Evolutionary conservation across 2,888 invertebrate genomes (phyloP).

Genomic region (Kuschelorhynchus macadamiae): DNA sequence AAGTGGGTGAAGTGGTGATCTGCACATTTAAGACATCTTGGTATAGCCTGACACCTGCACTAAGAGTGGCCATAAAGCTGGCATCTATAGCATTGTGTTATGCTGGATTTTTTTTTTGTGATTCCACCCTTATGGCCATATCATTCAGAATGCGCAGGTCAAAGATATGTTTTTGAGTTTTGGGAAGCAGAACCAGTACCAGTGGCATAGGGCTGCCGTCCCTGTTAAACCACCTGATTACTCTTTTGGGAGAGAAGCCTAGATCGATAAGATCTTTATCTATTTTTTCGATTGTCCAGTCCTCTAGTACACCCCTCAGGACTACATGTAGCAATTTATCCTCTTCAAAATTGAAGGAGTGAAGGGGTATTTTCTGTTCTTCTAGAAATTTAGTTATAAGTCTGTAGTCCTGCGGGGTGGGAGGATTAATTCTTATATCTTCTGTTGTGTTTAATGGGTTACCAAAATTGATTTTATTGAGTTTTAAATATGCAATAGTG

Average conservation of each 20-base stretch:
- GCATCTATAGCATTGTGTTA: slow-evolving; percentile 31
- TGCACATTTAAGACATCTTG: slow-evolving; percentile 11
- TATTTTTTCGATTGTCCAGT: background rate
- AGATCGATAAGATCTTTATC: background rate
- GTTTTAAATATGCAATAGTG: no score
- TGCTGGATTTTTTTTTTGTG: slow-evolving; percentile 5
- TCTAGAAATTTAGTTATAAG: background rate
- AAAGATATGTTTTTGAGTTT: slow-evolving; percentile 12
- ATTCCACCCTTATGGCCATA: background rate
- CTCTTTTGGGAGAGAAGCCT: background rate
- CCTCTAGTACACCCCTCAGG: slow-evolving; percentile 13
- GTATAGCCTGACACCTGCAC: slow-evolving; percentile 5
- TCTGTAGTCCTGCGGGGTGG: background rate
- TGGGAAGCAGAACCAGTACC: background rate
- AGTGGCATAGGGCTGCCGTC: slow-evolving; percentile 1
- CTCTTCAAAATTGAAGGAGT: background rate
- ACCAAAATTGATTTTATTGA: background rate
- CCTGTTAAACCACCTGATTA: slow-evolving; percentile 1
- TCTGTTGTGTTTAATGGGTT: slow-evolving; percentile 6
- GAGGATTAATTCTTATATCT: slow-evolving; percentile 5
- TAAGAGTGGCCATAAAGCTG: slow-evolving; percentile 28
- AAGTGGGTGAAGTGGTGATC: background rate
- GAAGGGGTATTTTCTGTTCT: background rate
- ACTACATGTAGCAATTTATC: background rate
- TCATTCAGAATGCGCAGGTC: background rate